These are phyloP conservation scores for Pachyramphus minor DNA, from an alignment of 2,113 vertebrate species.

Conservation along the genomic window DNA sequence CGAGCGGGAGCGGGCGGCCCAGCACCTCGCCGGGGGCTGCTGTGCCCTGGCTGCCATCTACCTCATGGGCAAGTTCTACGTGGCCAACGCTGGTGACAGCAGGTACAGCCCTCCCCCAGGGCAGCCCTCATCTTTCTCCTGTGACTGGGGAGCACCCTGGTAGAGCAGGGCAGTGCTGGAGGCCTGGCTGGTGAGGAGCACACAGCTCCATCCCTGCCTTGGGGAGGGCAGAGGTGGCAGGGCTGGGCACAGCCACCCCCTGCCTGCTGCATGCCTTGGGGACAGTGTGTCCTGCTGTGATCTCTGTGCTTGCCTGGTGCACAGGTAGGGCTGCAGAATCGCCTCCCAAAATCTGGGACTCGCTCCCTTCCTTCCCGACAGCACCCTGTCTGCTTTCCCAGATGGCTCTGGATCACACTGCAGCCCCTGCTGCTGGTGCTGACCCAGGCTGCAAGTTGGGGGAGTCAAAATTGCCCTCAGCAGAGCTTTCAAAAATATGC, in stretches of 20 bases:
- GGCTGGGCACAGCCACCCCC: background rate
- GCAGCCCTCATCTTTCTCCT: background rate
- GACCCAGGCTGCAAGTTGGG: background rate
- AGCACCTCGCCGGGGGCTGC: slow-evolving; percentile 88
- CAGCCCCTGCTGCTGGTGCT: background rate
- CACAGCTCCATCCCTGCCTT: background rate
- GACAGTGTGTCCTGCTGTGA: rapidly evolving
- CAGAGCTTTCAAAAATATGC: background rate
- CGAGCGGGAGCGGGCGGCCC: slow-evolving; percentile 81
- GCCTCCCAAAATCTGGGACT: background rate
- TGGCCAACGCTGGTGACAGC: slow-evolving; percentile 97
- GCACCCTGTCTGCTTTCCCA: background rate
- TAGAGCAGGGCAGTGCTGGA: background rate
- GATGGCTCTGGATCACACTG: background rate
- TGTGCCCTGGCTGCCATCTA: slow-evolving; percentile 89
- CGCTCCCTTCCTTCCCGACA: background rate
- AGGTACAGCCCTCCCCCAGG: slow-evolving; percentile 74
- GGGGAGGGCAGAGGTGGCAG: background rate
- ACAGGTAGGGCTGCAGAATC: background rate
- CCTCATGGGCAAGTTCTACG: slow-evolving; percentile 92
- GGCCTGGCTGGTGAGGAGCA: background rate
- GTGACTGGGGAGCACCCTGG: rapidly evolving
- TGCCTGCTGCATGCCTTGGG: rapidly evolving
- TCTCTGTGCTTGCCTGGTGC: rapidly evolving
- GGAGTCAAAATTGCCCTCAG: background rate